These are phyloP conservation scores for Holacanthella duospinosa DNA, from an alignment of 2,888 invertebrate species.

Conservation along the genomic window DNA sequence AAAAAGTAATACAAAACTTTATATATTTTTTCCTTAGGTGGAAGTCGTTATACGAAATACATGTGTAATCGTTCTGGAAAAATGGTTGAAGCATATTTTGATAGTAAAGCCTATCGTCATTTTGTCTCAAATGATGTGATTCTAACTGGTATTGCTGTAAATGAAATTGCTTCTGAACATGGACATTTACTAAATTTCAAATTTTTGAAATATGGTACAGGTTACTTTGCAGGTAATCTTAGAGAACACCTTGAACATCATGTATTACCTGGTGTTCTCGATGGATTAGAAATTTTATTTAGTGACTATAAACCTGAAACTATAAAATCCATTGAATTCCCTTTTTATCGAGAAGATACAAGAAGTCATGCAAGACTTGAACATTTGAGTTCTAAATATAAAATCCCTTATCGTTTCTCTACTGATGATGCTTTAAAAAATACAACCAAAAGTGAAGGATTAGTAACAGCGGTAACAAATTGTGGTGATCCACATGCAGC, in stretches of 20 bases:
- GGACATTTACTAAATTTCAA: slow-evolving; percentile 21
- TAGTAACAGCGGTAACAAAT: slow-evolving; percentile 20
- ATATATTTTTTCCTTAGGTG: too few species aligned
- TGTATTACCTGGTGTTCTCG: slow-evolving; percentile 19
- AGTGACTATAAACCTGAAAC: not conserved
- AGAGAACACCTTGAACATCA: slow-evolving; percentile 6
- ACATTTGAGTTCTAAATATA: slow-evolving; percentile 10
- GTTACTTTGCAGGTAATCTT: slow-evolving; percentile 25
- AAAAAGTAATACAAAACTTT: too few species aligned
- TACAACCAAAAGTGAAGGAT: slow-evolving; percentile 11
- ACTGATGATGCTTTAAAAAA: slow-evolving; percentile 22
- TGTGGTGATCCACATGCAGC: slow-evolving; percentile 23
- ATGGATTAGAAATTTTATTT: slow-evolving; percentile 21
- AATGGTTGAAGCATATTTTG: slow-evolving; percentile 7
- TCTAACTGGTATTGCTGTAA: slow-evolving; percentile 16
- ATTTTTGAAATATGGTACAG: slow-evolving; percentile 28
- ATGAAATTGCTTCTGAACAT: slow-evolving; percentile 9
- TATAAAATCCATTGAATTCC: slow-evolving; percentile 19
- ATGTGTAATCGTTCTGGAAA: not conserved
- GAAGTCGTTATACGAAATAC: not conserved
- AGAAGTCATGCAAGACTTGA: slow-evolving; percentile 6
- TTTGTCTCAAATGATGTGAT: slow-evolving; percentile 22
- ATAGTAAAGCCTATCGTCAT: slow-evolving; percentile 18
- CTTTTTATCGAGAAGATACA: slow-evolving; percentile 15
- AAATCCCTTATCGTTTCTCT: slow-evolving; percentile 12